phyloP scores from a whole-genome alignment of 2,888 invertebrate genomes.

The Drosophila pegasa region DNA sequence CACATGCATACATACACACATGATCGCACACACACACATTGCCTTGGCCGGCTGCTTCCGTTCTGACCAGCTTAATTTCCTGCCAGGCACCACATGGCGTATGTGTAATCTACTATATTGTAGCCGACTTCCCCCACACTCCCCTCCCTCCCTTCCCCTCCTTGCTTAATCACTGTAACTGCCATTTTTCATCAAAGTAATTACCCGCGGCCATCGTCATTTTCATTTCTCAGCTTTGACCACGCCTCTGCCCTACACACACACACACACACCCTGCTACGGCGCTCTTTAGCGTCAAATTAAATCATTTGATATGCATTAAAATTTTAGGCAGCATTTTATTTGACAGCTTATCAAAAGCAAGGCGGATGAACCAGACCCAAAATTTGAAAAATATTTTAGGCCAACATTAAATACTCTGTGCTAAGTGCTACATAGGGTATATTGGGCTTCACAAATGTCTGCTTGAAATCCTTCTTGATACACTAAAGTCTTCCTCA shows the following conservation, averaged over 20 bases:
- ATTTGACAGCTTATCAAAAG: slow-evolving; percentile 50
- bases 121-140: slow-evolving; percentile 32
- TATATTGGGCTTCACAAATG: neutral
- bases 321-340: slow-evolving; percentile 67
- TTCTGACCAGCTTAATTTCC: slow-evolving; percentile 75
- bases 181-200: slow-evolving; percentile 79
- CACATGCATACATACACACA: slow-evolving; percentile 11
- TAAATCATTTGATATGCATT: slow-evolving; percentile 78
- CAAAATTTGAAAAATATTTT: neutral
- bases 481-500: neutral
- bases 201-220: slow-evolving; percentile 50
- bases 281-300: slow-evolving; percentile 45
- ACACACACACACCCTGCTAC: slow-evolving; percentile 4
- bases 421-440: neutral
- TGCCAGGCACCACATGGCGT: slow-evolving; percentile 71
- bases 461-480: too few relatives aligned
- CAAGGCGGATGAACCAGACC: neutral
- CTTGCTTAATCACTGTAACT: slow-evolving; percentile 76
- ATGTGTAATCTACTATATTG: slow-evolving; percentile 76
- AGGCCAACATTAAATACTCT: neutral
- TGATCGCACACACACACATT: slow-evolving; percentile 14
- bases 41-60: slow-evolving; percentile 67
- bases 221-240: slow-evolving; percentile 26
- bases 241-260: slow-evolving; percentile 25
- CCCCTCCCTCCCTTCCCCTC: slow-evolving; percentile 5